phyloP scores from a whole-genome alignment of 2,888 invertebrate genomes.

The Sepiola atlantica region DNA sequence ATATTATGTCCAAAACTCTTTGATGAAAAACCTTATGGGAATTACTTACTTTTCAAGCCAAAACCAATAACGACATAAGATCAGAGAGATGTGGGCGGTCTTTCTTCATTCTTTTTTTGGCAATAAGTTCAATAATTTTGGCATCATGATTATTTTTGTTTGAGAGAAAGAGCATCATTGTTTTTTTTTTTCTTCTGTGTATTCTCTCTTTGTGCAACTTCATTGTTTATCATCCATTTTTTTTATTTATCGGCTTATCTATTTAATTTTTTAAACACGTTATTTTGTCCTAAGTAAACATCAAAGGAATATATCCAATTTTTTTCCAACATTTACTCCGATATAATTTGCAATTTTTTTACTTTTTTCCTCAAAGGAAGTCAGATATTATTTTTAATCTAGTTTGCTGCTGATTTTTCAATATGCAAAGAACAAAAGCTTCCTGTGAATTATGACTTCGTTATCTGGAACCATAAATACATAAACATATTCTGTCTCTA shows the following conservation, averaged over 20 bases:
- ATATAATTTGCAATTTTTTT: background rate
- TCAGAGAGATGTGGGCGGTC: background rate
- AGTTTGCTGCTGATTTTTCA: background rate
- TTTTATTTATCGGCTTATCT: background rate
- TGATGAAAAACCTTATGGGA: background rate
- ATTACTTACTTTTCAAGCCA: background rate
- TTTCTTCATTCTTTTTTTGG: background rate
- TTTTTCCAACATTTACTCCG: background rate
- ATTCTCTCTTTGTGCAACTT: background rate
- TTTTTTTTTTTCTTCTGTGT: background rate
- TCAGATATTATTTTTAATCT: background rate
- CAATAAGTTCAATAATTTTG: constrained; percentile 12
- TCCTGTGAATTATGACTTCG: background rate
- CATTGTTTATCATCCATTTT: background rate
- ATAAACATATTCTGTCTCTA: background rate
- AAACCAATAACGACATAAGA: background rate
- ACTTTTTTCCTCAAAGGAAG: background rate
- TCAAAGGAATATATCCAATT: background rate
- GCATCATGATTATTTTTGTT: background rate
- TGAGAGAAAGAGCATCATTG: background rate
- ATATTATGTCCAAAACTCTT: background rate
- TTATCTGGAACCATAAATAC: background rate
- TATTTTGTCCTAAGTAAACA: background rate
- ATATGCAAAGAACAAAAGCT: background rate
- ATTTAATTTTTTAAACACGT: background rate